phyloP scores from a whole-genome alignment of 2,113 vertebrate species.

The Alethe diademata region DNA sequence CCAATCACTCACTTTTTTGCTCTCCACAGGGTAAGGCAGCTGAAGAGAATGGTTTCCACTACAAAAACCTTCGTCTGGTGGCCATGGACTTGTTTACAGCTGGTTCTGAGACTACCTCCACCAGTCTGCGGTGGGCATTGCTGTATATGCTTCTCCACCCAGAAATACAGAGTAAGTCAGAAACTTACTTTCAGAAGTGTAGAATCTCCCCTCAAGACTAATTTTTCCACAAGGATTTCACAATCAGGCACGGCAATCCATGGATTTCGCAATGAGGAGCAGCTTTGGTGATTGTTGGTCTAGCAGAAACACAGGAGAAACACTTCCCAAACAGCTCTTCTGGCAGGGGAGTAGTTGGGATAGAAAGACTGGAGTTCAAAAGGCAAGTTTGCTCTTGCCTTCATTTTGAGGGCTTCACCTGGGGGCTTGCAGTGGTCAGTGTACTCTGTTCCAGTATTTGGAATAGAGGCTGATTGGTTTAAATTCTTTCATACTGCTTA shows the following conservation, averaged over 20 bases:
- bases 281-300: not conserved
- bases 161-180: slow-evolving; percentile 70
- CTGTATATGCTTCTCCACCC: slow-evolving; percentile 73
- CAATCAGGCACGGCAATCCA: not conserved
- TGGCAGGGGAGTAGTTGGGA: not conserved
- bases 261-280: not conserved
- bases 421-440: not conserved
- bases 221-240: not conserved
- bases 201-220: not conserved
- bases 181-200: not conserved
- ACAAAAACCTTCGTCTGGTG: slow-evolving; percentile 52
- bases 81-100: slow-evolving; percentile 35
- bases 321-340: not conserved
- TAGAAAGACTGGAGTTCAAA: not conserved
- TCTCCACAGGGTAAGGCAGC: slow-evolving; percentile 47
- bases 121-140: slow-evolving; percentile 68
- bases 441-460: not conserved
- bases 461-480: not conserved
- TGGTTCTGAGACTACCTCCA: slow-evolving; percentile 61
- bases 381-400: accelerated
- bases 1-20: not conserved
- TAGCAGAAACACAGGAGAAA: not conserved
- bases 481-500: not conserved
- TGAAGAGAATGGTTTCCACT: slow-evolving; percentile 54
- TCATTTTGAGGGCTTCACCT: not conserved